These are phyloP conservation scores for Pseudomyrmex sp. DNA, from an alignment of 1,140 invertebrate genomes.

Conservation along the genomic window DNA sequence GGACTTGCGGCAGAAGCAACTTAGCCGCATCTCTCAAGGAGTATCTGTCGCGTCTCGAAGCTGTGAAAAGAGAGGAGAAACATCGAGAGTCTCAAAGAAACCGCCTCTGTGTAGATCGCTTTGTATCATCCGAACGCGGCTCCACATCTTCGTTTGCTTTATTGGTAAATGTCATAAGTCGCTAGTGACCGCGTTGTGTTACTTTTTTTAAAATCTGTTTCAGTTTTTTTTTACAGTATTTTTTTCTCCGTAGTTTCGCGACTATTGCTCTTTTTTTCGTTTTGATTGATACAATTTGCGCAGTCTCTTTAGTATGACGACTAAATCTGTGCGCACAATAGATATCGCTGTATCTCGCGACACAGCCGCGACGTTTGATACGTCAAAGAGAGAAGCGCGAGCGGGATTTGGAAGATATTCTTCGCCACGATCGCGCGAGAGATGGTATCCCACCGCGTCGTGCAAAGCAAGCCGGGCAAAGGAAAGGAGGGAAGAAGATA, in stretches of 20 bases:
- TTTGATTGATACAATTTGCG: background rate
- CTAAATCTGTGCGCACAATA: too few relatives aligned
- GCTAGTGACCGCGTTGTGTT: constrained; percentile 73
- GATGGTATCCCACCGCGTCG: background rate
- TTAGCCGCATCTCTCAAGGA: constrained; percentile 52
- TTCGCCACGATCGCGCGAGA: background rate
- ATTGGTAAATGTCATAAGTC: constrained; percentile 76
- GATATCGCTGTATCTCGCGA: background rate
- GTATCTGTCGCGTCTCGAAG: constrained; percentile 76
- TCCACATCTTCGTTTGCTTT: constrained; percentile 76
- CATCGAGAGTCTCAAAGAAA: constrained; percentile 75
- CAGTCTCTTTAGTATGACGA: too few relatives aligned
- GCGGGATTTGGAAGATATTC: constrained; percentile 21
- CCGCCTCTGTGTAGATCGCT: constrained; percentile 66
- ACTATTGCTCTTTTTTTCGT: background rate
- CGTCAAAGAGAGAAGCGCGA: background rate
- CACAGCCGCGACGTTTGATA: background rate
- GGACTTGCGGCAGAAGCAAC: constrained; percentile 22
- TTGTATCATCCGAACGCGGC: constrained; percentile 74
- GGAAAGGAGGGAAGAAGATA: background rate
- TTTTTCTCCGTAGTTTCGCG: background rate
- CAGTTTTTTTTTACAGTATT: background rate
- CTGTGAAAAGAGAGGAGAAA: constrained; percentile 70
- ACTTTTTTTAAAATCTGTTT: background rate
- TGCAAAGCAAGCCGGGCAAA: background rate